Evolutionary conservation across 2,797 vertebrate genomes (phyloP).

Genomic region (Parambassis ranga): DNA sequence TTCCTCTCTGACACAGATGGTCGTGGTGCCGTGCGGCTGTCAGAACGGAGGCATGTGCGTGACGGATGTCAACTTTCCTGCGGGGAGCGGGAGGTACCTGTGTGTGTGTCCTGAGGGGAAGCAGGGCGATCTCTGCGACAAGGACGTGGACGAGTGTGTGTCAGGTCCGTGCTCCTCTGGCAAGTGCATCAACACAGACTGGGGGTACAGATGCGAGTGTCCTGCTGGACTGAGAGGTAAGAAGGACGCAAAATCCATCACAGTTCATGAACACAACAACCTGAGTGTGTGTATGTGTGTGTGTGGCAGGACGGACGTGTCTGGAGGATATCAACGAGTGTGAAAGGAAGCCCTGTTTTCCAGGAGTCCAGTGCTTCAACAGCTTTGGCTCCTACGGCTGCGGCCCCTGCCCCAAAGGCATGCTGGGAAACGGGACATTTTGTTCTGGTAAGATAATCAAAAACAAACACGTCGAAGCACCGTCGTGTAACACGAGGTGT

Average conservation of each 20-base stretch:
- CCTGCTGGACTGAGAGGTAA: conserved; percentile 75
- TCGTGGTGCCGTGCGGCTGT: conserved; percentile 81
- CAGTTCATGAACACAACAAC: neutral
- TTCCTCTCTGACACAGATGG: conserved; percentile 63
- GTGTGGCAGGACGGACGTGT: conserved; percentile 73
- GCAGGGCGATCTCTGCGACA: conserved; percentile 76
- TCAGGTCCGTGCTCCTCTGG: conserved; percentile 66
- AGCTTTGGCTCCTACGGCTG: conserved; percentile 81
- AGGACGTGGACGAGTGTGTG: conserved; percentile 64
- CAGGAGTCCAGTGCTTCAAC: conserved; percentile 76
- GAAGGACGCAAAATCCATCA: neutral
- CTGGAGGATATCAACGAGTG: conserved; percentile 83
- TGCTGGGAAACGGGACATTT: conserved; percentile 78
- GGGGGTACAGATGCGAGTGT: conserved; percentile 73
- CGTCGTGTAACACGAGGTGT: too few relatives aligned
- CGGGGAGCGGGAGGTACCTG: conserved; percentile 83
- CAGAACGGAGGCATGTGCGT: conserved; percentile 77
- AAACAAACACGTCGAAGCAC: too few relatives aligned
- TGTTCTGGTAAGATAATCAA: conserved; percentile 81
- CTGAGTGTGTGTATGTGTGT: neutral
- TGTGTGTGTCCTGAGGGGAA: conserved; percentile 79
- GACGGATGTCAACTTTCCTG: conserved; percentile 80
- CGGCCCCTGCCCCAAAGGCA: conserved; percentile 78
- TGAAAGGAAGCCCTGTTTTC: conserved; percentile 77
- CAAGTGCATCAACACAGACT: conserved; percentile 52